Evolutionary conservation across 2,888 invertebrate species (phyloP).

Genomic region (Odontothrips loti): DNA sequence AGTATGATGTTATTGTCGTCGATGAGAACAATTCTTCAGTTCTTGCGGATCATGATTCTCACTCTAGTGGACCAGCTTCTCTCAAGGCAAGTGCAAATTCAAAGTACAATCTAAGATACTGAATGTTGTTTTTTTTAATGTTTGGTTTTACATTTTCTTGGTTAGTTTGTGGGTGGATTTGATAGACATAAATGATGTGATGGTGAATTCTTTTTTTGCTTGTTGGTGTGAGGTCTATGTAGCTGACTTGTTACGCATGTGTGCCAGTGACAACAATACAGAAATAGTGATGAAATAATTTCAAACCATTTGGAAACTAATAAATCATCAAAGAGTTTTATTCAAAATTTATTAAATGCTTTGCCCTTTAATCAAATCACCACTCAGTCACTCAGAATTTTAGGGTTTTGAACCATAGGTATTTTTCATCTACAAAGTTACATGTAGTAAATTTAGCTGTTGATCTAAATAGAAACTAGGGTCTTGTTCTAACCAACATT

Average conservation of each 20-base stretch:
- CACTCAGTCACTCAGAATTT: no score
- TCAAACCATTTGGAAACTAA: no score
- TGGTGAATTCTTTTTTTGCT: not conserved
- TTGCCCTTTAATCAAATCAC: no score
- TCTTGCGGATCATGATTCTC: conserved; percentile 73
- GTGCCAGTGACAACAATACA: no score
- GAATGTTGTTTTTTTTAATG: not conserved
- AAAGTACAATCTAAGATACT: not conserved
- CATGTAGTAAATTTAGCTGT: not conserved
- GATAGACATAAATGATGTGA: not conserved
- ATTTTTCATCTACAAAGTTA: not conserved
- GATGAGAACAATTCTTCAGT: conserved; percentile 83
- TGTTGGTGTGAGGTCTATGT: not conserved
- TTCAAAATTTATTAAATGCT: no score
- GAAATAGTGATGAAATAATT: no score
- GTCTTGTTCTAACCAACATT: not conserved
- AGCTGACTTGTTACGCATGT: not conserved
- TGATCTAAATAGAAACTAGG: not conserved
- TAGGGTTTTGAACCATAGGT: not conserved
- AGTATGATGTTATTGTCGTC: conserved; percentile 85
- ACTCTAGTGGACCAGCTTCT: conserved; percentile 69
- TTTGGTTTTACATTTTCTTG: not conserved
- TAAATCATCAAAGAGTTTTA: no score
- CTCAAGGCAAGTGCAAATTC: conserved; percentile 63
- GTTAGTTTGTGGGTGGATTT: no score